Percentiles rank a stretch among this genome's conserved stretches.
These are phyloP conservation scores for Loriculus beryllinus DNA, from an alignment of 2,797 vertebrate genomes.

Conservation along the genomic window DNA sequence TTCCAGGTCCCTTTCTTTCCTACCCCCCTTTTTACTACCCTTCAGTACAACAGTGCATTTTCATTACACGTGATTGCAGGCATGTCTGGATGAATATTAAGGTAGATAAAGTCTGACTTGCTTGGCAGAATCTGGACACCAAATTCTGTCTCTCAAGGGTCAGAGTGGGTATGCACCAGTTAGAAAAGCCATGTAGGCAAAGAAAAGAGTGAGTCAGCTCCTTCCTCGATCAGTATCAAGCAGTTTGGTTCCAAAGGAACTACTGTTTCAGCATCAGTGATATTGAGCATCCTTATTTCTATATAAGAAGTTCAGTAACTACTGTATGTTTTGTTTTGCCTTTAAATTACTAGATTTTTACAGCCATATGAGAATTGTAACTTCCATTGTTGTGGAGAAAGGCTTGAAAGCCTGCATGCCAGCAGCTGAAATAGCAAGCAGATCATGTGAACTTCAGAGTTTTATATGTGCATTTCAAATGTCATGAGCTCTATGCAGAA, in stretches of 20 bases:
- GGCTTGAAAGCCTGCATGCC: neutral
- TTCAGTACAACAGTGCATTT: neutral
- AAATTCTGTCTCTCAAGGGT: neutral
- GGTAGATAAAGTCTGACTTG: neutral
- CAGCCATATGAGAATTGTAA: neutral
- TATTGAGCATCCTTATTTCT: neutral
- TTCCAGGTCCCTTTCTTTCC: neutral
- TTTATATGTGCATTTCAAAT: neutral
- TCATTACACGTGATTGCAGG: neutral
- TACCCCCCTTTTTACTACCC: rapidly evolving
- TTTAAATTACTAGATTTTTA: neutral
- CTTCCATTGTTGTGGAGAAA: neutral
- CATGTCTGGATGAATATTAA: neutral
- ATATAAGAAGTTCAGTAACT: neutral
- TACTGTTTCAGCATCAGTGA: neutral
- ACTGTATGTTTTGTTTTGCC: neutral
- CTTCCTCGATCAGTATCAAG: neutral
- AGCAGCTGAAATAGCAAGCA: neutral
- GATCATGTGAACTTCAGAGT: neutral
- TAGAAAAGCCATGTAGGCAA: neutral
- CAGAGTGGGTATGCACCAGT: neutral
- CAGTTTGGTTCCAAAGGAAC: neutral
- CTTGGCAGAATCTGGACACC: neutral
- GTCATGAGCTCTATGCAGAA: neutral
- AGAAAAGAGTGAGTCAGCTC: neutral